Base-by-base conservation (phyloP, 1,140 invertebrate genomes). In the Bombus waltoni region DNA sequence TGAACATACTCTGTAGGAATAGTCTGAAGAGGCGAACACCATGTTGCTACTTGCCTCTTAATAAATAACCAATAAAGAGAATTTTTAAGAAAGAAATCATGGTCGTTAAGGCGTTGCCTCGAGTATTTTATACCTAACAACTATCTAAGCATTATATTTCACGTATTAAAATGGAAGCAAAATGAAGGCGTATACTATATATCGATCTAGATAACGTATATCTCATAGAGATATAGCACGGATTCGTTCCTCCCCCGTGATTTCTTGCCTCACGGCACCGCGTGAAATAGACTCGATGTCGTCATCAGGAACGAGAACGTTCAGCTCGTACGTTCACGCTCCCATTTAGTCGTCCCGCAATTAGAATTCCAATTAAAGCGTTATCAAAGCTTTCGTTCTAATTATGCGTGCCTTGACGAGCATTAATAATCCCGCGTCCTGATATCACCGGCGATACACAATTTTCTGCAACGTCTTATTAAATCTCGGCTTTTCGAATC, bases 281-380 rank as follows among this genome's bases (percentile, higher is more conserved):
- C 80, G 79, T 62, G 88, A 80, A 85, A 88, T 90, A 80, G 78
- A 78, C 74, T 38, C 81, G 22, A 32, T 62, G 70, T 62, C 72
- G 79, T 84, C 82, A 40, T 87, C 79, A 32, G 40, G 8, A 80
- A 44, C 3, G 35, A 15, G 44, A 75, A 35, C 70, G 62, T 74
- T 82, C 85, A 57, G 47, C 66, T 76, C 85, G 59, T 78, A 74
- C 79, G 57, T 78, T 87, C 75, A 79, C 62, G 42, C 74, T 82
- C 88, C 84, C 89, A 84, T 91, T 90, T 87, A 76, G 81, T 68
- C 77, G 77, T 72, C 78, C 65, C 81, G 87, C 89, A 91, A 91
- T 90, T 87, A 90, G 83, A 42, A 84, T 80, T 88, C 89, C 89
- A 91, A 90, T 90, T 88, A 90, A 88, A 88, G 81, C 83, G 83